phyloP scores from a whole-genome alignment of 2,888 invertebrate species.

The Ophioninae sp. region DNA sequence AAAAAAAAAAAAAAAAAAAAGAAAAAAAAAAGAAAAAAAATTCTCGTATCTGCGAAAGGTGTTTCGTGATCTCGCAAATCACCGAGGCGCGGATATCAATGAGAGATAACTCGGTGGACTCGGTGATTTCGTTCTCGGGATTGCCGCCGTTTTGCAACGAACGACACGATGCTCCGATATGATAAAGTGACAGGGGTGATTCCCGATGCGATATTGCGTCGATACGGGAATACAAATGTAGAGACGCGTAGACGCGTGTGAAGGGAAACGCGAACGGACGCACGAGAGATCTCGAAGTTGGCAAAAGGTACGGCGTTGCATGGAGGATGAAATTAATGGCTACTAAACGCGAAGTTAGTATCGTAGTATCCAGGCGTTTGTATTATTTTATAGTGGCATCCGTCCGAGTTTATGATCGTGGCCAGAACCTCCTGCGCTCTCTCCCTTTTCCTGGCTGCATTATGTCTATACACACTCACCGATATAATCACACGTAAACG shows the following conservation, averaged over 20 bases:
- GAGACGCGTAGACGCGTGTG: background rate
- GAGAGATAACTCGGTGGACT: conserved; percentile 25
- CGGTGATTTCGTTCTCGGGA: conserved; percentile 27
- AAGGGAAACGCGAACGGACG: background rate
- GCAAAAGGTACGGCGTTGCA: conserved; percentile 33
- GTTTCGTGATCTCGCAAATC: conserved; percentile 21
- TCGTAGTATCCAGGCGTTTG: conserved; percentile 69
- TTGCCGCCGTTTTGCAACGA: conserved; percentile 37
- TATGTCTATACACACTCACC: background rate
- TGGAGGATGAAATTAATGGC: conserved; percentile 72
- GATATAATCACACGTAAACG: background rate
- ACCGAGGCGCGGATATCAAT: conserved; percentile 20
- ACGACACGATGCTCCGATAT: conserved; percentile 55
- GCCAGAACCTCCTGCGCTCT: conserved; percentile 47
- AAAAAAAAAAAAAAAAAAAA: no score
- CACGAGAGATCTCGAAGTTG: background rate
- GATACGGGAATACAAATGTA: conserved; percentile 16
- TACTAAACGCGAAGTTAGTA: conserved; percentile 74
- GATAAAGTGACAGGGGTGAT: conserved; percentile 61
- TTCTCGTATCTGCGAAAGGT: background rate
- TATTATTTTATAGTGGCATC: conserved; percentile 73
- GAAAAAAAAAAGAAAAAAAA: no score
- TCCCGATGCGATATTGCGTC: conserved; percentile 42
- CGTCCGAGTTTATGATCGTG: conserved; percentile 61
- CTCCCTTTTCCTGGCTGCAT: conserved; percentile 24